phyloP scores from a whole-genome alignment of 2,113 vertebrate species.

The Mastomys coucha region DNA sequence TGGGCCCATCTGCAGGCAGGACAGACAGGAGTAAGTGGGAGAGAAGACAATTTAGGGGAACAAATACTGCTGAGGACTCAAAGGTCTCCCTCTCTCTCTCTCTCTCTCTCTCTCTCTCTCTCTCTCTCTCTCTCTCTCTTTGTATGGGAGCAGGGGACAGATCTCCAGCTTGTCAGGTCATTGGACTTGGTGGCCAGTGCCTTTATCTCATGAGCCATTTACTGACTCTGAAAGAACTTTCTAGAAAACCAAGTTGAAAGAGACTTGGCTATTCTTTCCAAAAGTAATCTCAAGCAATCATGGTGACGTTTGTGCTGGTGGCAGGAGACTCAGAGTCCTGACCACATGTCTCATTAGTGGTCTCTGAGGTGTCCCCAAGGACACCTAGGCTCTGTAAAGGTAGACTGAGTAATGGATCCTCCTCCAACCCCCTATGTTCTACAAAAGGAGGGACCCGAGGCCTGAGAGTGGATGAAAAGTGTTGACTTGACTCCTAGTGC shows the following conservation, averaged over 20 bases:
- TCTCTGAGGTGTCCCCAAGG: not conserved
- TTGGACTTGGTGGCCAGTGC: not conserved
- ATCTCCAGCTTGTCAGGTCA: not conserved
- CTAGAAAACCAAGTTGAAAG: not conserved
- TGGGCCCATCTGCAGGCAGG: constrained; percentile 91
- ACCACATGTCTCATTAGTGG: not conserved
- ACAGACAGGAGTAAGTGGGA: not conserved
- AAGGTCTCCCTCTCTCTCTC: not conserved
- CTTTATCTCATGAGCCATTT: not conserved
- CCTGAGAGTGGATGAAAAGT: not conserved
- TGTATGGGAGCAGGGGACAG: too few relatives aligned
- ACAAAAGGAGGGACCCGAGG: not conserved
- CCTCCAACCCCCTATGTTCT: not conserved
- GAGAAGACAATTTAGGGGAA: not conserved
- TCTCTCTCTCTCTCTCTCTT: not conserved
- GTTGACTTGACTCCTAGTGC: not conserved
- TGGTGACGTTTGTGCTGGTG: not conserved
- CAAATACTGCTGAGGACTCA: not conserved
- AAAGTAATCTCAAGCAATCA: not conserved
- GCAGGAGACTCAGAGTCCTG: not conserved
- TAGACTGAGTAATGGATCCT: not conserved
- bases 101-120: not conserved
- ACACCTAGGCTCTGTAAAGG: not conserved
- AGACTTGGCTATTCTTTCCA: not conserved
- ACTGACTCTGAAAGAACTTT: not conserved